Conservation (phyloP, 2,113 vertebrate genomes). For the Rhodinocichla rosea region DNA sequence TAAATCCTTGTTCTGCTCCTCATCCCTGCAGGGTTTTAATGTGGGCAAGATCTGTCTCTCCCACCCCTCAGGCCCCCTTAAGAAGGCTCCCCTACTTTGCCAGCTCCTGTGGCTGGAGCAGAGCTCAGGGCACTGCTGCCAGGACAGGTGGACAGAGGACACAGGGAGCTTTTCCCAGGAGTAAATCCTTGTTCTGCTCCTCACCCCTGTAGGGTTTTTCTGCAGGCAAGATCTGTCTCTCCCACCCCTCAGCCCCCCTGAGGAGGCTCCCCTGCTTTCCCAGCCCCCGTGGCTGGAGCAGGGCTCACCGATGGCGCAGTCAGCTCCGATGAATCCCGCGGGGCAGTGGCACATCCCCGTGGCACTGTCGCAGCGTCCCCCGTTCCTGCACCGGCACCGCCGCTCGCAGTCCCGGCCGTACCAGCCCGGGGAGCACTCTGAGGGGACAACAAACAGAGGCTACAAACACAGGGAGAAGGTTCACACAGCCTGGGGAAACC, state of each 20-base stretch:
- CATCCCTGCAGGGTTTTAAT: no score
- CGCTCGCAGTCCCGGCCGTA: conserved; percentile 80
- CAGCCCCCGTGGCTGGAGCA: fast-evolving
- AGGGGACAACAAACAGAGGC: neutral
- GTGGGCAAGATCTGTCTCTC: no score
- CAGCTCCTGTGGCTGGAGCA: no score
- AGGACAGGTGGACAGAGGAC: fast-evolving
- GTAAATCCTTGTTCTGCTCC: fast-evolving
- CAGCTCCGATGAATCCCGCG: conserved; percentile 79
- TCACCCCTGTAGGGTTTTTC: neutral
- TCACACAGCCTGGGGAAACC: fast-evolving
- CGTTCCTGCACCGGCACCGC: conserved; percentile 78
- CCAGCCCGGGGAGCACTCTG: conserved; percentile 77
- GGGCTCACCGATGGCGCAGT: conserved; percentile 83
- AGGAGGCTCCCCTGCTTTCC: neutral
- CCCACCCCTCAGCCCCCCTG: fast-evolving
- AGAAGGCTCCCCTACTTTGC: no score
- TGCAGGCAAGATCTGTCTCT: fast-evolving
- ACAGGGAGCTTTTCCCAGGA: neutral
- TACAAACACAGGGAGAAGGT: fast-evolving
- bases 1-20: no score
- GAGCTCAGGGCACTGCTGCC: neutral
- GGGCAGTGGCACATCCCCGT: conserved; percentile 84
- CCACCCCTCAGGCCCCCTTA: no score
- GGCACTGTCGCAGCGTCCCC: conserved; percentile 70